These are phyloP conservation scores for Lepidurus packardi DNA, from an alignment of 1,140 invertebrate genomes.

Conservation along the genomic window DNA sequence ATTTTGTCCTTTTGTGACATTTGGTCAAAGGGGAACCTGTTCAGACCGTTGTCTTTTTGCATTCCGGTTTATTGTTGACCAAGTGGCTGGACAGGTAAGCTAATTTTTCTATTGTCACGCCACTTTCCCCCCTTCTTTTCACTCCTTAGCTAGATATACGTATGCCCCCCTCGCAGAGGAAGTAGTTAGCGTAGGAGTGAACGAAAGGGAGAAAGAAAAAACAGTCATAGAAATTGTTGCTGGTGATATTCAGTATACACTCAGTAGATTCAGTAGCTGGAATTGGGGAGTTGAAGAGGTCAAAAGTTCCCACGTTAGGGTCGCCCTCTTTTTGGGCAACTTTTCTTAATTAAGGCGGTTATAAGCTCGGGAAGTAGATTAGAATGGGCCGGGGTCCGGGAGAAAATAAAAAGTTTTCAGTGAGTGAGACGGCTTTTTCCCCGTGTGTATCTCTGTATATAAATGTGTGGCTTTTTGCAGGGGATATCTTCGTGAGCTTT, in stretches of 20 bases:
- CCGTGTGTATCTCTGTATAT: neutral
- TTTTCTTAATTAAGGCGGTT: neutral
- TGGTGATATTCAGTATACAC: too few species aligned
- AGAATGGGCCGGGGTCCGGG: neutral
- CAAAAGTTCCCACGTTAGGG: slow-evolving; percentile 21
- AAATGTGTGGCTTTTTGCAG: neutral
- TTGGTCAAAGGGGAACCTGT: neutral
- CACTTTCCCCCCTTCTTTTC: neutral
- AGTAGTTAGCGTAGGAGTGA: slow-evolving; percentile 21
- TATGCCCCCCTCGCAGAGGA: neutral
- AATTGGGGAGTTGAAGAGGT: neutral
- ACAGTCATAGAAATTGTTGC: neutral
- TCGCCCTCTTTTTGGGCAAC: neutral
- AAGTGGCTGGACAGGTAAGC: slow-evolving; percentile 17
- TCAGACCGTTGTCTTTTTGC: neutral
- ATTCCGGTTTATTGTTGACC: slow-evolving; percentile 10
- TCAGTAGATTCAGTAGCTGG: too few species aligned
- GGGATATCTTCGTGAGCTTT: neutral
- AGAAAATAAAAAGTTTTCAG: neutral
- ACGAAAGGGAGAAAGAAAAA: neutral
- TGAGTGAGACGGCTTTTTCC: neutral
- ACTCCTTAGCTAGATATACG: neutral
- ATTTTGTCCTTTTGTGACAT: neutral
- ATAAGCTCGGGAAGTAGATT: neutral
- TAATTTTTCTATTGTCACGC: slow-evolving; percentile 22